These are phyloP conservation scores for Drosophila kanekoi DNA, from an alignment of 2,888 invertebrate genomes.

Conservation along the genomic window DNA sequence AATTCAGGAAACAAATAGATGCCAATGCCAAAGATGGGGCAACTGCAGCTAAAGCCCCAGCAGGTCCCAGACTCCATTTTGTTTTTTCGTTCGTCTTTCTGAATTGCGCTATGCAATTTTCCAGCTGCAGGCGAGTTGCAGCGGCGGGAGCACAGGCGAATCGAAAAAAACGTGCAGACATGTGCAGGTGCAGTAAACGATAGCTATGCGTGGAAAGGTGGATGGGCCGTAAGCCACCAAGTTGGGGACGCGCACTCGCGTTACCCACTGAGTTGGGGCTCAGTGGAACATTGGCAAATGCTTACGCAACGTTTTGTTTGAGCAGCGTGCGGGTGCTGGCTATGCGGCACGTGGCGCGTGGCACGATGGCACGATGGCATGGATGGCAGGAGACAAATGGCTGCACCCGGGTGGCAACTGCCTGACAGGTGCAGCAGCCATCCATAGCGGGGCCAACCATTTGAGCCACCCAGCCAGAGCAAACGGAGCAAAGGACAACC, in stretches of 20 bases:
- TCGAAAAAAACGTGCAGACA: slow-evolving; percentile 61
- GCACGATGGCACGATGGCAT: slow-evolving; percentile 12
- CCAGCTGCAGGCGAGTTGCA: slow-evolving; percentile 22
- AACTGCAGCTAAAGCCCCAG: slow-evolving; percentile 7
- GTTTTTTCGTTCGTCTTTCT: neutral
- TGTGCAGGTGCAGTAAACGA: slow-evolving; percentile 67
- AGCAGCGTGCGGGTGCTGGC: slow-evolving; percentile 15
- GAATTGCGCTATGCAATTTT: slow-evolving; percentile 53
- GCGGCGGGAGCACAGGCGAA: neutral
- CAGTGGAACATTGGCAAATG: slow-evolving; percentile 70
- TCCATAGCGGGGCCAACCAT: neutral
- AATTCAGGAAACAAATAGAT: slow-evolving; percentile 71
- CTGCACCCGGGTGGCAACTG: slow-evolving; percentile 58
- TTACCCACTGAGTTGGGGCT: slow-evolving; percentile 23
- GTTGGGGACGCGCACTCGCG: neutral
- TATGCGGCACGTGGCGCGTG: slow-evolving; percentile 27
- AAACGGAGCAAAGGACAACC: slow-evolving; percentile 17
- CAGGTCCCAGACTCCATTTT: neutral
- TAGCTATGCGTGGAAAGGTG: slow-evolving; percentile 54
- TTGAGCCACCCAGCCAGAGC: slow-evolving; percentile 1
- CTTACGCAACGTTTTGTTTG: slow-evolving; percentile 74
- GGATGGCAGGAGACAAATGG: slow-evolving; percentile 65
- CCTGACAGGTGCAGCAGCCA: slow-evolving; percentile 62
- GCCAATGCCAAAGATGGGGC: slow-evolving; percentile 35
- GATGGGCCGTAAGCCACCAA: neutral